Base-by-base conservation (phyloP, 2,888 invertebrate species). In the Halictus quadricinctus region DNA sequence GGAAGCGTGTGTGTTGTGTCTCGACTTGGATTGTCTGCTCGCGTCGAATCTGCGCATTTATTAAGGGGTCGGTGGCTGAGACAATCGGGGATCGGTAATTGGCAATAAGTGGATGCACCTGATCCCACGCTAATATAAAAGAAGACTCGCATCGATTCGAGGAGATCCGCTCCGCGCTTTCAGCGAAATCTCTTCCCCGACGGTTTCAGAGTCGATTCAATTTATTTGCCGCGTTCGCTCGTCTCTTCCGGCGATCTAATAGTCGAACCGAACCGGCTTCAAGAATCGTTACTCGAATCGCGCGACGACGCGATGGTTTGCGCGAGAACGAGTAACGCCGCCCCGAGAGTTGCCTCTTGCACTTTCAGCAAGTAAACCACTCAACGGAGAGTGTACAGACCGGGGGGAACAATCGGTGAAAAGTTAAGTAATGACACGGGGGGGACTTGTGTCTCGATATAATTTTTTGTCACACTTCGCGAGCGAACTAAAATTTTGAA, bases 291-390 rank as follows among this genome's bases (percentile, higher is more conserved):
- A 77, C 84, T 74, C 80, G 73, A 77, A 84, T 79, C 77, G 77
- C 12, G 50, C 54, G 21, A 29, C n/a, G 58, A 8, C 36, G 43
- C 18, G 18, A 25, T 29, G 43, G 21, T 60, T 60, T 13, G 43
- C 7, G 18, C 25, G 60, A 41, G 69, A 50, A 54, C n/a, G 76
- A 79, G 75, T 84, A 79, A 69, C 64, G 60, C 69, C 54, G 60
- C 15, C 66, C 46, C 69, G 82, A 81, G 84, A 80, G 79, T 69
- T 83, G 83, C 88, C 88, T 88, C 83, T 88, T 85, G 83, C 83
- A 48, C 25, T 43, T 76, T 74, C 64, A 78, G 81, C 84, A 80
- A 85, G 80, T 74, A 81, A 83, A 89, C 84, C 87, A 87, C 87
- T 88, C 83, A 81, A 1, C 50, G 50, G 36, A 50, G 29, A 50